These are phyloP conservation scores for Babyrousa celebensis DNA, from an alignment of 2,797 vertebrate genomes.

Conservation along the genomic window DNA sequence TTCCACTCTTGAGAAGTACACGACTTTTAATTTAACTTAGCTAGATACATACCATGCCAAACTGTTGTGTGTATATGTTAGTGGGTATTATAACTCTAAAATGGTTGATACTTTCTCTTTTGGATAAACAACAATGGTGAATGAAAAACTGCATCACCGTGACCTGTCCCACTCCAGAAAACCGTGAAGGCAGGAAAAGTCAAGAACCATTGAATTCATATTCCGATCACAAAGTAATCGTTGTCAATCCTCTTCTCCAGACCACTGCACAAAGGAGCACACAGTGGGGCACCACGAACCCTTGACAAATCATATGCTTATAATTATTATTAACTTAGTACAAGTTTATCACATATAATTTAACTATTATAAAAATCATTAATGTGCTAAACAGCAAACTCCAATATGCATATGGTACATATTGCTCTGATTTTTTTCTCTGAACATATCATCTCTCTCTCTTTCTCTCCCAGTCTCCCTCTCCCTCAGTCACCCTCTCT, in stretches of 20 bases:
- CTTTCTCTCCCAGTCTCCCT: not conserved
- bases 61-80: not conserved
- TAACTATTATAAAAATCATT: not conserved
- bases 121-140: not conserved
- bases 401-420: not conserved
- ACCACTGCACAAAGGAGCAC: not conserved
- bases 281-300: not conserved
- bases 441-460: not conserved
- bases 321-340: constrained; percentile 19
- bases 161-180: no score
- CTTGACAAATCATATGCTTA: not conserved
- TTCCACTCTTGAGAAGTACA: not conserved
- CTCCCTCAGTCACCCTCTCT: not conserved
- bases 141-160: not conserved
- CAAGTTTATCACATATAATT: not conserved
- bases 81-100: not conserved
- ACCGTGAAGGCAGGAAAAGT: not conserved
- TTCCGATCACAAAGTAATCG: not conserved
- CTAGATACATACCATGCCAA: not conserved
- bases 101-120: not conserved
- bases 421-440: not conserved
- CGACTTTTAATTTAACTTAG: not conserved
- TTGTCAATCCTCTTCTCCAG: not conserved
- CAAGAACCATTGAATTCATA: not conserved
- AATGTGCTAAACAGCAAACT: not conserved